Conservation (phyloP, 2,113 vertebrate genomes). For the Speoplatyrhinus poulsoni region DNA sequence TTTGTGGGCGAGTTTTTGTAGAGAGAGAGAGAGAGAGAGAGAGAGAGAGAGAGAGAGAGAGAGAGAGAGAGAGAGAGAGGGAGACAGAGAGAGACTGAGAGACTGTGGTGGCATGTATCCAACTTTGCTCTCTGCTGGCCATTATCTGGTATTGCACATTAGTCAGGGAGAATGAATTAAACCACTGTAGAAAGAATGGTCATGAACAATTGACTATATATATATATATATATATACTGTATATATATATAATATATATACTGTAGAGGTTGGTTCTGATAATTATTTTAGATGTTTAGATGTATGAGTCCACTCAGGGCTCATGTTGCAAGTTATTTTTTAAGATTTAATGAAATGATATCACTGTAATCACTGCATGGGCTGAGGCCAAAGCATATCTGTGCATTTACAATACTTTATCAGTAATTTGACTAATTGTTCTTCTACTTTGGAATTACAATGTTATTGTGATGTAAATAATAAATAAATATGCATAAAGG, state of each 20-base stretch:
- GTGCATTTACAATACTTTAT: too few relatives aligned
- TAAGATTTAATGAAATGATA: too few relatives aligned
- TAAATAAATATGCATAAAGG: neutral
- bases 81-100: neutral
- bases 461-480: neutral
- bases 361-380: too few relatives aligned
- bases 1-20: too few relatives aligned
- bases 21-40: neutral
- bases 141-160: constrained; percentile 50
- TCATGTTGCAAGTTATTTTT: neutral
- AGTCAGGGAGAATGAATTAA: neutral
- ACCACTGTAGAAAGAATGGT: constrained; percentile 4
- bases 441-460: neutral
- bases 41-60: neutral
- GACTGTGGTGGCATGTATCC: constrained; percentile 37
- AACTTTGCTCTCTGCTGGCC: constrained; percentile 71
- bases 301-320: neutral
- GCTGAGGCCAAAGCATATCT: too few relatives aligned
- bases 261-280: neutral
- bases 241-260: neutral
- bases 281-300: neutral
- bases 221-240: too few relatives aligned
- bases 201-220: neutral
- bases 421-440: neutral
- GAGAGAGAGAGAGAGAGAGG: neutral